These are phyloP conservation scores for Typhlichthys eigenmanni DNA, from an alignment of 2,797 vertebrate species.

Conservation along the genomic window DNA sequence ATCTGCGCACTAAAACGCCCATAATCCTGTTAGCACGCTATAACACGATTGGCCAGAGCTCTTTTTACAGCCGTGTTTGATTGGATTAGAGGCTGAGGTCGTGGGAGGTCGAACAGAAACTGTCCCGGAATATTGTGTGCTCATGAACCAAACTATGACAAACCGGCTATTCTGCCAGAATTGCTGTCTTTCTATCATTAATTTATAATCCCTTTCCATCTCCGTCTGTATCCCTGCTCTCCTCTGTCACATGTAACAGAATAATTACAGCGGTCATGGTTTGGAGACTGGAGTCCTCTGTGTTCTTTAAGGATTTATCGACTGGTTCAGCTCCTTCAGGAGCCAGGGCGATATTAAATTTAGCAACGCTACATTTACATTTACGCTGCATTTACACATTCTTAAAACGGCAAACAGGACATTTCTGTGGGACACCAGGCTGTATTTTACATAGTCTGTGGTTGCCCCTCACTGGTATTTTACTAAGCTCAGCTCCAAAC, in stretches of 20 bases:
- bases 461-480: constrained; percentile 67
- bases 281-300: constrained; percentile 61
- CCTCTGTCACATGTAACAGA: constrained; percentile 63
- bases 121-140: constrained; percentile 41
- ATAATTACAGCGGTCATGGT: constrained; percentile 66
- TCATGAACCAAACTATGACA: constrained; percentile 44
- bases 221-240: constrained; percentile 35
- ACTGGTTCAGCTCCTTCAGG: constrained; percentile 54
- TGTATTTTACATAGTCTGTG: constrained; percentile 72
- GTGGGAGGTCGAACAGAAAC: constrained; percentile 59
- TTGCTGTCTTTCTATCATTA: constrained; percentile 46
- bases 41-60: constrained; percentile 70
- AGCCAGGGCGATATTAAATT: constrained; percentile 71
- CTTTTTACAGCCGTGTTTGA: constrained; percentile 62
- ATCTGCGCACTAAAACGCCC: constrained; percentile 61
- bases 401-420: constrained; percentile 73
- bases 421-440: constrained; percentile 75
- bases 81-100: constrained; percentile 71
- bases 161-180: constrained; percentile 44
- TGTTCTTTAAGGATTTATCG: constrained; percentile 64
- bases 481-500: constrained; percentile 51
- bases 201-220: constrained; percentile 30
- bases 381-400: constrained; percentile 69
- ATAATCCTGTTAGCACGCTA: constrained; percentile 74
- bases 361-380: constrained; percentile 66